Percentiles rank a stretch among this genome's conserved stretches.
phyloP scores from a whole-genome alignment of 35 echinoderm and acorn worm species.

The Stichopus chloronotus region DNA sequence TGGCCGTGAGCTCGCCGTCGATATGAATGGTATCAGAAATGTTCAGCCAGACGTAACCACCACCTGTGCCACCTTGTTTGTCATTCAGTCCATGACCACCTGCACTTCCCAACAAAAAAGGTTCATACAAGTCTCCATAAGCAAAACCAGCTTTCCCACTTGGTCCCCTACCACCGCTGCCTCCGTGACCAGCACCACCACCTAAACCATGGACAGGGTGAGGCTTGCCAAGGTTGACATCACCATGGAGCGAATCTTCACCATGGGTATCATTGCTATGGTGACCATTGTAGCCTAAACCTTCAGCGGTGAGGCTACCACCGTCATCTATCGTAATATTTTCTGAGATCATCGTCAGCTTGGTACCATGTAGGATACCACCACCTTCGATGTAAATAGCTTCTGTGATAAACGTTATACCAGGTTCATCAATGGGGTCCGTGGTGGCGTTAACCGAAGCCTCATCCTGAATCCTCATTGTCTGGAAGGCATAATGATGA shows the following conservation, averaged over 20 bases:
- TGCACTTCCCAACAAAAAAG: conserved; percentile 88
- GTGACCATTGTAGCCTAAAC: conserved; percentile 63
- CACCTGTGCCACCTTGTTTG: conserved; percentile 70
- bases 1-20: conserved; percentile 91
- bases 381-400: conserved; percentile 81
- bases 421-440: conserved; percentile 85
- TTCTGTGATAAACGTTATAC: conserved; percentile 74
- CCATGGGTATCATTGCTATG: conserved; percentile 90
- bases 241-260: conserved; percentile 78
- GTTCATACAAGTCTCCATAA: conserved; percentile 92
- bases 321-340: conserved; percentile 92
- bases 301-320: conserved; percentile 77
- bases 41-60: conserved; percentile 90
- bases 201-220: conserved; percentile 46
- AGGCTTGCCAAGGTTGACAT: conserved; percentile 86
- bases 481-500: conserved; percentile 79
- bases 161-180: conserved; percentile 75
- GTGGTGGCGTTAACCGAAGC: conserved; percentile 70
- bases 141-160: conserved; percentile 67
- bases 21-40: conserved; percentile 77
- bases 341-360: conserved; percentile 65
- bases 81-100: conserved; percentile 56
- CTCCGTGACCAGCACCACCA: conserved; percentile 87
- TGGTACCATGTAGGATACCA: conserved; percentile 79
- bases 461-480: conserved; percentile 82